These are phyloP conservation scores for Gymnoscopelus microlampas DNA, from an alignment of 2,797 vertebrate species.

Conservation along the genomic window DNA sequence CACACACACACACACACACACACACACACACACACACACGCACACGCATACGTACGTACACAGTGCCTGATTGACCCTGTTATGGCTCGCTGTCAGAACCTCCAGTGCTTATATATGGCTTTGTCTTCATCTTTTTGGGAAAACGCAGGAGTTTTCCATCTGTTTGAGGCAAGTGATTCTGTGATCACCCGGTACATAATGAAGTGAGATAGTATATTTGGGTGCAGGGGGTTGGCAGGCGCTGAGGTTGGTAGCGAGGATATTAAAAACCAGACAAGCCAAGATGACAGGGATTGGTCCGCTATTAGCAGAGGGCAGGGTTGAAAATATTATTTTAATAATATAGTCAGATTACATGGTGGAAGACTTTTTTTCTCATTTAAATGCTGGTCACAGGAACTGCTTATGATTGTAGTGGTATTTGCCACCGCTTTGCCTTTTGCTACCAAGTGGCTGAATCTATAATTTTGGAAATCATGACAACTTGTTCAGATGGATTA, in stretches of 20 bases:
- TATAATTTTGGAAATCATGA: neutral
- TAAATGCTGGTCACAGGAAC: slow-evolving; percentile 17
- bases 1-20: neutral
- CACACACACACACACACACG: neutral
- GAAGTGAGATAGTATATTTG: slow-evolving; percentile 75
- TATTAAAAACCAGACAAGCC: slow-evolving; percentile 54
- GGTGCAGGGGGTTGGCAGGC: slow-evolving; percentile 61
- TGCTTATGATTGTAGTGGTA: slow-evolving; percentile 15
- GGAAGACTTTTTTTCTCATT: slow-evolving; percentile 41
- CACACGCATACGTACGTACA: neutral
- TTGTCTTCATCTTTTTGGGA: slow-evolving; percentile 60
- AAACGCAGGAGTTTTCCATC: slow-evolving; percentile 70
- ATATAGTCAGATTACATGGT: slow-evolving; percentile 44
- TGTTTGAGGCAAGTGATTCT: slow-evolving; percentile 57
- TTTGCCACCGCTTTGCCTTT: slow-evolving; percentile 14
- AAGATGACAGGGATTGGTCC: slow-evolving; percentile 57
- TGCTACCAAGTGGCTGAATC: neutral
- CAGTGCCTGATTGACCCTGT: slow-evolving; percentile 57
- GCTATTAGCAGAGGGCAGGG: slow-evolving; percentile 39
- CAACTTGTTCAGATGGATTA: neutral
- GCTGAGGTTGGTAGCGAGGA: slow-evolving; percentile 49
- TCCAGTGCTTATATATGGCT: slow-evolving; percentile 53
- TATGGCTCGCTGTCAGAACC: slow-evolving; percentile 57
- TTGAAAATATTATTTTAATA: slow-evolving; percentile 68
- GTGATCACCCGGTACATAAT: slow-evolving; percentile 66